These are phyloP conservation scores for Lacanobia oleracea DNA, from an alignment of 2,888 invertebrate species.

Conservation along the genomic window DNA sequence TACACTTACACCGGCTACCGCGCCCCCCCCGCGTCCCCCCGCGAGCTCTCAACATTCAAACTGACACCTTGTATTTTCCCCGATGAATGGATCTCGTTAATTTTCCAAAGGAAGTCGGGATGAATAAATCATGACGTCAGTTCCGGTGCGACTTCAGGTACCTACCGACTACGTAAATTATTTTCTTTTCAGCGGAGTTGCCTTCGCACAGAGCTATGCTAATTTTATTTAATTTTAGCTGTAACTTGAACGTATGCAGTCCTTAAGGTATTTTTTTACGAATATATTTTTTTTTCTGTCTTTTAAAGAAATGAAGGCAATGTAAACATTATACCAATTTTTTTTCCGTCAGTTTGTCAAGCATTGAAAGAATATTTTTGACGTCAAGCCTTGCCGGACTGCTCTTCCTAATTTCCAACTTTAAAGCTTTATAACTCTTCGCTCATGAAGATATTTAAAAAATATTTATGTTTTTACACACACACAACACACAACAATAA, in stretches of 20 bases:
- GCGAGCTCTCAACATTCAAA: conserved; percentile 39
- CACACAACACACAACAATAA: too few relatives aligned
- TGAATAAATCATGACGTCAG: conserved; percentile 77
- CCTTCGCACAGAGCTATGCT: conserved; percentile 31
- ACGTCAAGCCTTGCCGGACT: not conserved
- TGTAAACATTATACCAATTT: too few relatives aligned
- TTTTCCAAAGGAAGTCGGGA: conserved; percentile 69
- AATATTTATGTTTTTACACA: too few relatives aligned
- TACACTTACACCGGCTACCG: conserved; percentile 11
- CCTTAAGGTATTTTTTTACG: not conserved
- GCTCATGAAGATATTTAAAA: too few relatives aligned
- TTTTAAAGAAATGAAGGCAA: not conserved
- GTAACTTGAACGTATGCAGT: conserved; percentile 10
- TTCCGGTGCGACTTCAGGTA: conserved; percentile 64
- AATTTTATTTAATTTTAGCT: conserved; percentile 47
- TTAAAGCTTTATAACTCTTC: too few relatives aligned
- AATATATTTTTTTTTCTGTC: not conserved
- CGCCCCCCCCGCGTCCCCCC: not conserved
- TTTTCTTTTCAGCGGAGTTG: conserved; percentile 46
- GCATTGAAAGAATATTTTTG: not conserved
- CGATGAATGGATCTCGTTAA: conserved; percentile 76
- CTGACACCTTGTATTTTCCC: conserved; percentile 70
- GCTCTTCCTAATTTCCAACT: too few relatives aligned
- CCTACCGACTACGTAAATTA: conserved; percentile 52
- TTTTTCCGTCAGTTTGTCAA: not conserved